A percentile compares a stretch with the other conserved stretches of the same genome.
phyloP scores from a whole-genome alignment of 2,113 vertebrate genomes.

The Tachysurus fulvidraco region DNA sequence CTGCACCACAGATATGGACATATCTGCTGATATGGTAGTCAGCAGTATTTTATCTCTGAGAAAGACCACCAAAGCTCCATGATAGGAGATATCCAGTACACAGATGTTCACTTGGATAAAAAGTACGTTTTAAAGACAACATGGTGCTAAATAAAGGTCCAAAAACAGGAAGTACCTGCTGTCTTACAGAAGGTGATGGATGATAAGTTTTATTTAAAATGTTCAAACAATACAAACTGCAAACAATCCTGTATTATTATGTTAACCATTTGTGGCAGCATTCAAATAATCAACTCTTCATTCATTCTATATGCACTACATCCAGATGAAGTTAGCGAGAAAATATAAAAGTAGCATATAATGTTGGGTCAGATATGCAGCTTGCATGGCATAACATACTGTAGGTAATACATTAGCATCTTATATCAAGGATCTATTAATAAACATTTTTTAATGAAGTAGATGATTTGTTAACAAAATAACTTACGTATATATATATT shows the following conservation, averaged over 20 bases:
- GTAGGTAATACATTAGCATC: not conserved
- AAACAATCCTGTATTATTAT: not conserved
- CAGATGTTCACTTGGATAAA: conserved; percentile 20
- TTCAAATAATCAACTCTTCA: not conserved
- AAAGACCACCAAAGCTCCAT: conserved; percentile 25
- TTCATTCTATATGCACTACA: not conserved
- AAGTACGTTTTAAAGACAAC: not conserved
- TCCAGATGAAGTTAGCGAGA: not conserved
- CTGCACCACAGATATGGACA: conserved; percentile 27
- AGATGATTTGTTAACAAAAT: not conserved
- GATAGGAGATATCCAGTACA: conserved; percentile 12
- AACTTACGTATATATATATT: too few species aligned
- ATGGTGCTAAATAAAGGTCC: not conserved
- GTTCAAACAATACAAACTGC: not conserved
- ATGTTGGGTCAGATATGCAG: not conserved
- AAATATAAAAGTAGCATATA: not conserved
- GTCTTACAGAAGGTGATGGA: not conserved
- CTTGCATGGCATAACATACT: not conserved
- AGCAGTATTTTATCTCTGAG: conserved; percentile 26
- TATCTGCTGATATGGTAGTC: conserved; percentile 25
- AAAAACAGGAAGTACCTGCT: not conserved
- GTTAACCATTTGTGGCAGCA: not conserved
- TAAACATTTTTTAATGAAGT: not conserved
- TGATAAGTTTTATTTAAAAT: conserved; percentile 8
- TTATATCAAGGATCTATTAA: not conserved